phyloP scores from a whole-genome alignment of 2,113 vertebrate genomes.

The Chlamydotis undulata region DNA sequence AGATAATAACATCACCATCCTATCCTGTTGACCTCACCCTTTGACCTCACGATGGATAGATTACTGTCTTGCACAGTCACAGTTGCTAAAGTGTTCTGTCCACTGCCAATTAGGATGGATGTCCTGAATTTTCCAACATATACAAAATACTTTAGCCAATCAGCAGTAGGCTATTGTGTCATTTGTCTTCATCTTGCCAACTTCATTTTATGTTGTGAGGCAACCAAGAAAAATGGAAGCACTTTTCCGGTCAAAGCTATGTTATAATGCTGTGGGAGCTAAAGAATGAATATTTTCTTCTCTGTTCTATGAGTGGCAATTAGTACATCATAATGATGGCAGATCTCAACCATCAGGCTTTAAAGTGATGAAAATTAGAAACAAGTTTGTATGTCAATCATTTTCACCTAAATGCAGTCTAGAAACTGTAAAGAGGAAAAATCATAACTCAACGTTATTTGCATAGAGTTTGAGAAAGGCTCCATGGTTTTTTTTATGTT shows the following conservation, averaged over 20 bases:
- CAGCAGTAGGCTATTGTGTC: slow-evolving; percentile 58
- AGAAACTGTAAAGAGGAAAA: neutral
- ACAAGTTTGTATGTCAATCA: neutral
- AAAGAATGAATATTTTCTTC: neutral
- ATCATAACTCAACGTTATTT: neutral
- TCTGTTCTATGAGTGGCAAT: neutral
- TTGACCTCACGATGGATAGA: slow-evolving; percentile 71
- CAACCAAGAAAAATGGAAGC: neutral
- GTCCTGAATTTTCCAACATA: slow-evolving; percentile 62
- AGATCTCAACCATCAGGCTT: neutral
- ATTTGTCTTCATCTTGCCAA: slow-evolving; percentile 83
- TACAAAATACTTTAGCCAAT: slow-evolving; percentile 70
- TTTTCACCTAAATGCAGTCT: neutral
- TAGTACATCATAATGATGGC: neutral
- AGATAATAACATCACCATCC: slow-evolving; percentile 47
- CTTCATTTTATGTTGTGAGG: slow-evolving; percentile 24
- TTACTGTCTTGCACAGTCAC: slow-evolving; percentile 63
- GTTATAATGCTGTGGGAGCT: neutral
- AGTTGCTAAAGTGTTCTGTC: slow-evolving; percentile 61
- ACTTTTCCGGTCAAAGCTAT: neutral
- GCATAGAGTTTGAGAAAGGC: neutral
- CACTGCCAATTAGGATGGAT: slow-evolving; percentile 73
- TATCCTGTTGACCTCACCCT: slow-evolving; percentile 61
- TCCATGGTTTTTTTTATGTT: neutral
- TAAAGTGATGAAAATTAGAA: neutral